Evolutionary conservation across 2,888 invertebrate genomes (phyloP).

Genomic region (Ichneumon xanthorius): DNA sequence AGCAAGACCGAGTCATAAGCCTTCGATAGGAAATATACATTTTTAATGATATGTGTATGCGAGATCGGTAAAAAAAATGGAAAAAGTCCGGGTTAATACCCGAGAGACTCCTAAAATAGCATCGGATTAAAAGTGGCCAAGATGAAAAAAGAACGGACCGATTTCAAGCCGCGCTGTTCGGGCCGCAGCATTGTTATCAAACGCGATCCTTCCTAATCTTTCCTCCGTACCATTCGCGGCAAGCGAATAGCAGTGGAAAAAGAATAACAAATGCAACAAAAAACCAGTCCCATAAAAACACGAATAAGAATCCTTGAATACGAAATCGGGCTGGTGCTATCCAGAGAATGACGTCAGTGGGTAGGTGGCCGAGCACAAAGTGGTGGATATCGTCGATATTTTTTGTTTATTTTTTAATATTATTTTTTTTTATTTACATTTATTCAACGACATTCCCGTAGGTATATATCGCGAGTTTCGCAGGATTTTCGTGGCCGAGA

Average conservation of each 20-base stretch:
- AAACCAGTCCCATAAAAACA: conserved; percentile 31
- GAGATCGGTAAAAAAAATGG: neutral
- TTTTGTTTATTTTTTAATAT: neutral
- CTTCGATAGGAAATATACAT: neutral
- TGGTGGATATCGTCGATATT: neutral
- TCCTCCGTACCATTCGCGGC: neutral
- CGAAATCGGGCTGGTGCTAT: conserved; percentile 11
- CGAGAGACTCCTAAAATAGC: neutral
- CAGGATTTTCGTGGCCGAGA: conserved; percentile 15
- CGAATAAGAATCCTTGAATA: conserved; percentile 46
- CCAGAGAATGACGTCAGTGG: conserved; percentile 33
- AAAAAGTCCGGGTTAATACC: neutral
- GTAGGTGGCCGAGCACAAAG: conserved; percentile 26
- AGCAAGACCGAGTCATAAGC: conserved; percentile 4
- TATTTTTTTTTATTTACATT: conserved; percentile 6
- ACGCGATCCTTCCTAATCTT: conserved; percentile 7
- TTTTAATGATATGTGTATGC: neutral
- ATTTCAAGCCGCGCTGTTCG: neutral
- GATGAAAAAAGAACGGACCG: neutral
- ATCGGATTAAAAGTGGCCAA: neutral
- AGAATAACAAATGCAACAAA: neutral
- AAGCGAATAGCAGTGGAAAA: neutral
- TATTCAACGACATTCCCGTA: conserved; percentile 13
- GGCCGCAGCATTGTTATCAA: conserved; percentile 2
- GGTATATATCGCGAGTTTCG: neutral